Evolutionary conservation across 37 sponge, comb jelly and placozoan species (phyloP), one percentile per base, ranked within the genome.

Genomic region (Halichondria panicea): DNA sequence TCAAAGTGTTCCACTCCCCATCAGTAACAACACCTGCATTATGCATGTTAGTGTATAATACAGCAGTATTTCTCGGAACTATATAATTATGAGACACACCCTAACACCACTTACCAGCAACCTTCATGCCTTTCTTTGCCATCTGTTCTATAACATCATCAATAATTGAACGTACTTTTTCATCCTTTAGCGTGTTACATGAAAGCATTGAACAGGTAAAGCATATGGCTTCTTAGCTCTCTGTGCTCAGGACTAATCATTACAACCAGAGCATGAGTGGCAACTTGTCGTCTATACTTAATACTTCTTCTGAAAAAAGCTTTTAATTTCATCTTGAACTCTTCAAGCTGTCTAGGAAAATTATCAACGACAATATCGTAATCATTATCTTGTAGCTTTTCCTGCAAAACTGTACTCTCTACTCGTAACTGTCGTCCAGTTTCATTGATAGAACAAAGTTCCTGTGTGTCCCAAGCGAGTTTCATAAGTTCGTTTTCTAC

Each of bases 221-320:
- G 83, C 83, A 74, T 82, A 82, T 4, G 75, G 83, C 33, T 84
- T 84, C n/a, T n/a, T 36, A 22, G 31, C 1, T 70, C 33, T 0
- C 84, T 2, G 3, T 24, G 9, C 19, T 76, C 84, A 11, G 75
- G 43, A 27, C 75, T 82, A 19, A 82, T 74, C 75, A 82, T 74
- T 0, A 82, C 0, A 56, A 56, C 74, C 1, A 35, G 52, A 4
- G 25, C 25, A 15, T 54, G 72, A 24, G 72, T 53, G 34, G 55
- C 72, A 48, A 22, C 34, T 19, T 13, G 25, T 8, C 37, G 37
- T 55, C 34, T 21, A 58, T 58, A 27, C 25, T 58, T 58, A 7
- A 27, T 25, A 7, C 12, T 21, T 58, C 6, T n/a, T 21, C n/a
- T 58, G 25, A 58, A 48, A 11, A 48, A 48, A 48, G 11, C 13